phyloP scores from a whole-genome alignment of 1,140 invertebrate genomes.

The Drosophila kanapiae region DNA sequence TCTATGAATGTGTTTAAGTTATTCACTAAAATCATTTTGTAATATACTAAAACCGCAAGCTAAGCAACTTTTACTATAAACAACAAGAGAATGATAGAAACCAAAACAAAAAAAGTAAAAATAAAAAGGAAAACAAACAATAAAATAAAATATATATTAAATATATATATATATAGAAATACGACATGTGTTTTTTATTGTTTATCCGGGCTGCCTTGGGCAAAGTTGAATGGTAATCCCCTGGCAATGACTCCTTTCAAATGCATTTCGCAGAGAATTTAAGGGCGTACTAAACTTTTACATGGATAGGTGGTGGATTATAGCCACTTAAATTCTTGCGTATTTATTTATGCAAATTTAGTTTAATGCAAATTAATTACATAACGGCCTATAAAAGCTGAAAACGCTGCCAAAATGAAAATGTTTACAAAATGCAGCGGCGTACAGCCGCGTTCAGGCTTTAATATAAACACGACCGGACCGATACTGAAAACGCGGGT shows the following conservation, averaged over 20 bases:
- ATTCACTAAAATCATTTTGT: conserved; percentile 76
- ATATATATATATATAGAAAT: conserved; percentile 40
- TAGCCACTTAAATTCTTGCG: conserved; percentile 55
- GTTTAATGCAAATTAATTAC: conserved; percentile 82
- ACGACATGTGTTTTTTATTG: conserved; percentile 24
- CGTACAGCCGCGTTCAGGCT: conserved; percentile 7
- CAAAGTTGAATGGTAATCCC: not conserved
- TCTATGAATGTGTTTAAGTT: conserved; percentile 65
- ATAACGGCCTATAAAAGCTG: conserved; percentile 65
- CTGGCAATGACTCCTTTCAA: not conserved
- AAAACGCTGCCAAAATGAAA: conserved; percentile 72
- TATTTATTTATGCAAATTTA: conserved; percentile 84
- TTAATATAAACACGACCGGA: conserved; percentile 45
- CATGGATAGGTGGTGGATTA: conserved; percentile 36
- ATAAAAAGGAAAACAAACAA: conserved; percentile 42
- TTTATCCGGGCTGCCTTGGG: not conserved
- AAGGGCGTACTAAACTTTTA: conserved; percentile 10
- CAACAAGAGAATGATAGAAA: conserved; percentile 32
- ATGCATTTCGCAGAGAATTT: not conserved
- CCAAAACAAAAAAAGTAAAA: conserved; percentile 26
- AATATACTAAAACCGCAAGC: conserved; percentile 76
- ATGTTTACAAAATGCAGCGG: conserved; percentile 69
- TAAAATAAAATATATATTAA: conserved; percentile 58
- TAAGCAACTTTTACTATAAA: conserved; percentile 69
- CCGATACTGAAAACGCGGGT: conserved; percentile 33